Evolutionary conservation across 2,797 vertebrate species (phyloP).

Genomic region (Lepilemur septentrionalis): DNA sequence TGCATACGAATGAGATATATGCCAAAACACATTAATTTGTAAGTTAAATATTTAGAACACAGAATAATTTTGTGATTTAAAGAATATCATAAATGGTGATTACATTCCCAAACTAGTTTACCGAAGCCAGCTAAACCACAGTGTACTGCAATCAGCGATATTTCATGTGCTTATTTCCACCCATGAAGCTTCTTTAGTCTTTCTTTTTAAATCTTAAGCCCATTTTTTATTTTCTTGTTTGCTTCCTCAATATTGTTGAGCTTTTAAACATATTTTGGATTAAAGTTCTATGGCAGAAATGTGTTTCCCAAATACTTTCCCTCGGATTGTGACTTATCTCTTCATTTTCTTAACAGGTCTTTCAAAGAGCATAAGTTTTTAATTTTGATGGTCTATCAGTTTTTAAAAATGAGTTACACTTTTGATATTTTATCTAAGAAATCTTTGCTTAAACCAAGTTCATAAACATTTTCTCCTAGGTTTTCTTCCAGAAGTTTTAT

Average conservation of each 20-base stretch:
- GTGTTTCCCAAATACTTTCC: background rate
- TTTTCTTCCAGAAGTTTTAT: background rate
- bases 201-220: background rate
- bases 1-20: background rate
- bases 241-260: background rate
- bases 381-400: background rate
- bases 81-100: background rate
- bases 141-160: accelerated
- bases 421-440: background rate
- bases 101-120: background rate
- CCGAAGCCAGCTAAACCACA: background rate
- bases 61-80: background rate
- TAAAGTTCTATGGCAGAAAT: background rate
- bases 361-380: background rate
- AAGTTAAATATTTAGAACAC: background rate
- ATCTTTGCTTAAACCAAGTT: background rate
- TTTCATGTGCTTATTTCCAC: background rate
- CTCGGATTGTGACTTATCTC: background rate
- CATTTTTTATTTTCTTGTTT: background rate
- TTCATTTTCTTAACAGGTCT: background rate
- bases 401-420: background rate
- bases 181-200: background rate
- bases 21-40: background rate
- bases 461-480: background rate
- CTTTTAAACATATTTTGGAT: background rate